phyloP scores from a whole-genome alignment of 2,888 invertebrate species.

The Macaria notata region DNA sequence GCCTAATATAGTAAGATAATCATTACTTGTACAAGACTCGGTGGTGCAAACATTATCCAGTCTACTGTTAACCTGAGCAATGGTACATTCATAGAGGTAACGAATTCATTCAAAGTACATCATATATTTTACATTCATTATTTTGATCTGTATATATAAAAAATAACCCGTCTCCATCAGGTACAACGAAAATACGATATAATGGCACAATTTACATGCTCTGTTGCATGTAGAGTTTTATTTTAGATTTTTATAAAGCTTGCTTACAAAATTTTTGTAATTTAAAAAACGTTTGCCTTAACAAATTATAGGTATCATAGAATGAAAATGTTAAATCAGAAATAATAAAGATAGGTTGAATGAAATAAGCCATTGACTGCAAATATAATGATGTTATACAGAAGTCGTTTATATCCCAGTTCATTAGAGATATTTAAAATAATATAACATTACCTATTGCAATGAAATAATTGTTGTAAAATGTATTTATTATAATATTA shows the following conservation, averaged over 20 bases:
- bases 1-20: slow-evolving; percentile 65
- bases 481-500: slow-evolving; percentile 81
- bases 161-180: slow-evolving; percentile 20
- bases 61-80: slow-evolving; percentile 5
- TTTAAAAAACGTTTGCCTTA: slow-evolving; percentile 20
- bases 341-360: slow-evolving; percentile 11
- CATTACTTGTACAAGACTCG: slow-evolving; percentile 32
- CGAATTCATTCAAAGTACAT: neutral
- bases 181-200: slow-evolving; percentile 39
- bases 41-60: slow-evolving; percentile 21
- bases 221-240: slow-evolving; percentile 4
- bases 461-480: slow-evolving; percentile 75
- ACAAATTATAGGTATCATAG: slow-evolving; percentile 9
- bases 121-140: slow-evolving; percentile 1
- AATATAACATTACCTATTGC: slow-evolving; percentile 26
- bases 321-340: slow-evolving; percentile 8
- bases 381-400: slow-evolving; percentile 40
- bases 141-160: neutral
- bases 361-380: slow-evolving; percentile 55
- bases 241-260: slow-evolving; percentile 15
- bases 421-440: slow-evolving; percentile 24
- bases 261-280: slow-evolving; percentile 21
- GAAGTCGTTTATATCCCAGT: slow-evolving; percentile 38
- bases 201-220: slow-evolving; percentile 23
- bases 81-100: neutral